These are phyloP conservation scores for Onthophagus sagittarius DNA, from an alignment of 2,888 invertebrate species.

Conservation along the genomic window DNA sequence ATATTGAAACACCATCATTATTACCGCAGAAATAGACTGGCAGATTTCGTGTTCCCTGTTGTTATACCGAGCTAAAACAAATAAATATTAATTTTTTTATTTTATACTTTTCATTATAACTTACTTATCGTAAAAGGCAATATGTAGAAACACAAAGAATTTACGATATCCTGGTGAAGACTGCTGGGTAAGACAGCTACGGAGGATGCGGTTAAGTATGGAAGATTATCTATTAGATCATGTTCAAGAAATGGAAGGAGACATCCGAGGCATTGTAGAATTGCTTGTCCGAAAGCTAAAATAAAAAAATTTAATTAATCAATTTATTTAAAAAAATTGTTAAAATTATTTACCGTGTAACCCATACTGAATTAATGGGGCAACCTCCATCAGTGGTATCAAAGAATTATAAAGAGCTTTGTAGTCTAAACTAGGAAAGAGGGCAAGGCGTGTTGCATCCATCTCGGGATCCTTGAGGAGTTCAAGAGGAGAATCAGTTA, in stretches of 20 bases:
- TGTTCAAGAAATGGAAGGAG: slow-evolving; percentile 94
- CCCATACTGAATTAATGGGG: slow-evolving; percentile 85
- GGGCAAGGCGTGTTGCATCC: slow-evolving; percentile 80
- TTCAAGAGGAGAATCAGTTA: slow-evolving; percentile 87
- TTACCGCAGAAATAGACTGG: slow-evolving; percentile 85
- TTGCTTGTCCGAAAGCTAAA: slow-evolving; percentile 87
- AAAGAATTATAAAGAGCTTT: slow-evolving; percentile 92
- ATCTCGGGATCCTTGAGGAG: slow-evolving; percentile 84
- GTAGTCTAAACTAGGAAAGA: slow-evolving; percentile 96
- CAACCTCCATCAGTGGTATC: slow-evolving; percentile 87
- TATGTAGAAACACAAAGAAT: slow-evolving; percentile 91
- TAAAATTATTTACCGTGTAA: slow-evolving; percentile 67
- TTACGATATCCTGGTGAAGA: slow-evolving; percentile 91
- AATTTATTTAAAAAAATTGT: background rate
- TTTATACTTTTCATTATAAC: slow-evolving; percentile 40
- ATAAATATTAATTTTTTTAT: background rate
- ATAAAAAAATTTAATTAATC: slow-evolving; percentile 26
- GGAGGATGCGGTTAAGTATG: slow-evolving; percentile 90
- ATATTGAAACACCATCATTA: slow-evolving; percentile 98
- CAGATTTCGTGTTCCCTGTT: slow-evolving; percentile 75
- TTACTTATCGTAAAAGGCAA: slow-evolving; percentile 93
- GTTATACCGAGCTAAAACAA: slow-evolving; percentile 60
- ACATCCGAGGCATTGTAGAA: slow-evolving; percentile 91
- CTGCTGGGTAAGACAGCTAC: slow-evolving; percentile 87
- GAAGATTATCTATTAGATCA: slow-evolving; percentile 92